Conservation (phyloP, 1,140 invertebrate genomes). For the Metaphire vulgaris region DNA sequence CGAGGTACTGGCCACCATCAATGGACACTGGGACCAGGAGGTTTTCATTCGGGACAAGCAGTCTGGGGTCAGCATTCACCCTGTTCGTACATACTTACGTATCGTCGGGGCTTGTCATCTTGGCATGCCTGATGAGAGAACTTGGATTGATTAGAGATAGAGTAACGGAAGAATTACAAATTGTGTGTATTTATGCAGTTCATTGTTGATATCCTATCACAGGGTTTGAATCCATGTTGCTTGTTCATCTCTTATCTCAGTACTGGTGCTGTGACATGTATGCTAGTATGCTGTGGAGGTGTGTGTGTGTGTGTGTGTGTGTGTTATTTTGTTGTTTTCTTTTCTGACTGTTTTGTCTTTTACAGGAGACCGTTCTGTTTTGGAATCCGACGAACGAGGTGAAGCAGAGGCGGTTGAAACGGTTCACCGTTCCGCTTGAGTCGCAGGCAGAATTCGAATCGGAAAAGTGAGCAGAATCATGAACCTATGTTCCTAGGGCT, state of each 20-base stretch:
- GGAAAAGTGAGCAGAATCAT: slow-evolving; percentile 56
- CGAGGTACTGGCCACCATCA: slow-evolving; percentile 75
- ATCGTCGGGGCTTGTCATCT: background rate
- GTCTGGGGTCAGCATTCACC: slow-evolving; percentile 57
- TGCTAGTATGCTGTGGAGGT: no score
- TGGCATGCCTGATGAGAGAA: background rate
- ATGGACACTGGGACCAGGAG: slow-evolving; percentile 85
- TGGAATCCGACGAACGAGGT: slow-evolving; percentile 67
- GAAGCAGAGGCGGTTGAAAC: slow-evolving; percentile 64
- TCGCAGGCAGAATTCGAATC: slow-evolving; percentile 74
- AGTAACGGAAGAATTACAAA: no score
- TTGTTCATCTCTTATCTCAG: no score
- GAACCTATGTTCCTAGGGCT: no score
- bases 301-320: background rate
- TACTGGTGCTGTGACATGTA: no score
- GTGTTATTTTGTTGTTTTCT: background rate
- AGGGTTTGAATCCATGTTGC: no score
- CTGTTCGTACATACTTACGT: no score
- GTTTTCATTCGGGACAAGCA: slow-evolving; percentile 73
- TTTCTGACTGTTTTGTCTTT: slow-evolving; percentile 32
- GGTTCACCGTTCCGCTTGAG: slow-evolving; percentile 71
- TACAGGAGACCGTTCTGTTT: slow-evolving; percentile 65
- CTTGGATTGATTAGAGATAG: no score
- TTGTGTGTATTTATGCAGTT: no score
- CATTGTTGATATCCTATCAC: no score